phyloP scores from a whole-genome alignment of 2,797 vertebrate species.

The Tiaroga cobitis region DNA sequence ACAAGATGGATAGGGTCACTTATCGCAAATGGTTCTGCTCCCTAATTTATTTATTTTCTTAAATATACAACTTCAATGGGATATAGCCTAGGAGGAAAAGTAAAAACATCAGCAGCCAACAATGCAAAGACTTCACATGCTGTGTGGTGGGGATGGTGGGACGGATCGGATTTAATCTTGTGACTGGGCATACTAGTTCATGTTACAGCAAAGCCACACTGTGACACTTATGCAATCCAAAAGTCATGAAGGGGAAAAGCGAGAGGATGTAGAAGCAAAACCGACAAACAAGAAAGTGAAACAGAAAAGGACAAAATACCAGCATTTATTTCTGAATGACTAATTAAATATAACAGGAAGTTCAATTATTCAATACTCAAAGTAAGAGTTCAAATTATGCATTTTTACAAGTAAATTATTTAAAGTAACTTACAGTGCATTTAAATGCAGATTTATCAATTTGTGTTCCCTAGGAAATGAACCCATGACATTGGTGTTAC shows the following conservation, averaged over 20 bases:
- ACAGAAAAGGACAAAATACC: not conserved
- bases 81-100: not conserved
- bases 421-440: not conserved
- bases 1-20: not conserved
- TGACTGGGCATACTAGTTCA: slow-evolving; percentile 81
- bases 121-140: slow-evolving; percentile 48
- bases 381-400: not conserved
- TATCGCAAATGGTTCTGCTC: not conserved
- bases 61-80: not conserved
- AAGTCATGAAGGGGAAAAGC: slow-evolving; percentile 14
- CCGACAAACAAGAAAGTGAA: slow-evolving; percentile 5
- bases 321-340: not conserved
- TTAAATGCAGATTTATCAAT: not conserved
- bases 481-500: not conserved
- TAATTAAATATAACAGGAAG: not conserved
- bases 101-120: slow-evolving; percentile 38
- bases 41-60: too few species aligned
- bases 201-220: slow-evolving; percentile 76
- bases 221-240: slow-evolving; percentile 74
- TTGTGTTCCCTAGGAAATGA: not conserved
- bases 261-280: slow-evolving; percentile 9
- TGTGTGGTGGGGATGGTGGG: slow-evolving; percentile 52
- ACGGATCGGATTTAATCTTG: slow-evolving; percentile 77
- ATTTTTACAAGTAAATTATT: not conserved
- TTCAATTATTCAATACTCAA: not conserved